phyloP scores from a whole-genome alignment of 2,797 vertebrate genomes.

The Artibeus jamaicensis region DNA sequence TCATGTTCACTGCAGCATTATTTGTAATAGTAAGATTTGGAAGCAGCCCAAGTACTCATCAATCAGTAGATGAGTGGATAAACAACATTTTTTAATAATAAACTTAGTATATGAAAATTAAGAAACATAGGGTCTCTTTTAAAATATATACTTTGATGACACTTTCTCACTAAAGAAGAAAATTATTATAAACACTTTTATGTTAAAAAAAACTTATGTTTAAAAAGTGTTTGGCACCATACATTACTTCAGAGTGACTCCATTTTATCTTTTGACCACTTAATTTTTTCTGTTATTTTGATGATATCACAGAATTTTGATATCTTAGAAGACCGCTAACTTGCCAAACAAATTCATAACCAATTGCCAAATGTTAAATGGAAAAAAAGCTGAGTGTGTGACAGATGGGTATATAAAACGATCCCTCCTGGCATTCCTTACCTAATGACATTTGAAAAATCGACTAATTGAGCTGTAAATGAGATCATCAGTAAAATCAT shows the following conservation, averaged over 20 bases:
- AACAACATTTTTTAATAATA: background rate
- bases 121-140: background rate
- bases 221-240: background rate
- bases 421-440: background rate
- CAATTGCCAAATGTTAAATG: constrained; percentile 8
- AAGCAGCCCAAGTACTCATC: too few species aligned
- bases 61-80: too few species aligned
- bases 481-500: constrained; percentile 48
- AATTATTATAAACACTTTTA: background rate
- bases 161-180: background rate
- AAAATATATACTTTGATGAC: background rate
- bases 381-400: background rate
- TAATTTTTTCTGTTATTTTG: background rate
- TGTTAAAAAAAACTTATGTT: background rate
- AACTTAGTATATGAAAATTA: background rate
- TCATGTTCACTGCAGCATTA: too few species aligned
- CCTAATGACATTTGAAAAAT: constrained; percentile 42
- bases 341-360: background rate
- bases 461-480: constrained; percentile 43
- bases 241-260: background rate
- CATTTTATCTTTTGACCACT: background rate
- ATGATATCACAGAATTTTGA: background rate
- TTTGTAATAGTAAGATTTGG: too few species aligned
- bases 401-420: constrained; percentile 17
- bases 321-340: background rate